Evolutionary conservation across 2,888 invertebrate species (phyloP).

Genomic region (Zele albiditarsus): DNA sequence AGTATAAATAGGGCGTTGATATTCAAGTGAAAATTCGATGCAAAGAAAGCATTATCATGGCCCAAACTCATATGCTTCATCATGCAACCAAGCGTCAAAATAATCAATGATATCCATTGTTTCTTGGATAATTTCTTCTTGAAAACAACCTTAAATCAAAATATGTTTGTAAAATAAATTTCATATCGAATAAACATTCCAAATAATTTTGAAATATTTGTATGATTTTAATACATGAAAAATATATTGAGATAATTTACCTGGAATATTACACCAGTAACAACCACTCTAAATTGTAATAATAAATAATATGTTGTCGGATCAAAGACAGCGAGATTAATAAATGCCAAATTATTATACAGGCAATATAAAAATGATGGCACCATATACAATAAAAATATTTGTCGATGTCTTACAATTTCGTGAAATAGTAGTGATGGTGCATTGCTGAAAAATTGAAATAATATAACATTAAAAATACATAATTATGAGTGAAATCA

Average conservation of each 20-base stretch:
- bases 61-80: conserved; percentile 85
- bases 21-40: conserved; percentile 61
- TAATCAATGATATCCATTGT: conserved; percentile 92
- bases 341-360: conserved; percentile 94
- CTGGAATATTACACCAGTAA: conserved; percentile 94
- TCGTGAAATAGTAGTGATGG: conserved; percentile 59
- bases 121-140: conserved; percentile 84
- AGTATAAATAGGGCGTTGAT: conserved; percentile 71
- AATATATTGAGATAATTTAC: conserved; percentile 73
- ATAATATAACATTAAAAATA: conserved; percentile 28
- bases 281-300: conserved; percentile 91
- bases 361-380: conserved; percentile 94
- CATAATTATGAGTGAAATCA: background rate
- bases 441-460: conserved; percentile 58
- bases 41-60: conserved; percentile 70
- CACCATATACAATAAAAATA: conserved; percentile 88
- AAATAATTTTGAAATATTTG: too few relatives aligned
- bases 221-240: conserved; percentile 30
- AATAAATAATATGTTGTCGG: conserved; percentile 95
- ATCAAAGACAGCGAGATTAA: conserved; percentile 92
- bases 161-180: too few relatives aligned
- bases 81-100: conserved; percentile 92
- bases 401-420: conserved; percentile 69
- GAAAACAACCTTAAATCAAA: conserved; percentile 83
- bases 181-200: too few relatives aligned